These are phyloP conservation scores for Meleagris gallopavo DNA, from an alignment of 2,113 vertebrate species.

Conservation along the genomic window DNA sequence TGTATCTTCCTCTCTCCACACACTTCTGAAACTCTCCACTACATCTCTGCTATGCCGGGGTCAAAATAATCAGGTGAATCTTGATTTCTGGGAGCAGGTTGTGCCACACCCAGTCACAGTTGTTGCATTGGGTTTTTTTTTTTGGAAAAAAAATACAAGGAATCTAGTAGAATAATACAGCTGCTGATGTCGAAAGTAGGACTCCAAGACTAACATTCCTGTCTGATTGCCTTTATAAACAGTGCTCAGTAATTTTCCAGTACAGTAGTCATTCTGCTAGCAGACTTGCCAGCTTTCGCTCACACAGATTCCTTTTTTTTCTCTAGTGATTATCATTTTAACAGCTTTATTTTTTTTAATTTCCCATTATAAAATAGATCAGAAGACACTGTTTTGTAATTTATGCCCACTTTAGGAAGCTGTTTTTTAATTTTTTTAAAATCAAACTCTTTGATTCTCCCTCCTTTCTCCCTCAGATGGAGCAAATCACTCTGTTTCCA, in stretches of 20 bases:
- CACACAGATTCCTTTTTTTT: slow-evolving; percentile 56
- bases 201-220: slow-evolving; percentile 81
- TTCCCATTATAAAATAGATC: slow-evolving; percentile 6
- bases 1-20: background rate
- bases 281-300: slow-evolving; percentile 60
- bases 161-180: slow-evolving; percentile 75
- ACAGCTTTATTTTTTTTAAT: background rate
- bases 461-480: background rate
- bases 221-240: slow-evolving; percentile 74
- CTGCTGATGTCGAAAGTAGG: slow-evolving; percentile 72
- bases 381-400: background rate
- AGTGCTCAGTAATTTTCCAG: slow-evolving; percentile 78
- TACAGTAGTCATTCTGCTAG: slow-evolving; percentile 76
- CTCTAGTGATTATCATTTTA: slow-evolving; percentile 42
- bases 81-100: slow-evolving; percentile 71
- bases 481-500: background rate
- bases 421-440: background rate
- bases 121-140: background rate
- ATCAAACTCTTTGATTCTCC: background rate
- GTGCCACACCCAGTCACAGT: slow-evolving; percentile 70
- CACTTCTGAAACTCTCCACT: background rate
- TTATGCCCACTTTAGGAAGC: background rate
- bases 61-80: slow-evolving; percentile 69
- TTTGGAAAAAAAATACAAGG: slow-evolving; percentile 45
- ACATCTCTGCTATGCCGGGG: background rate